phyloP scores from a whole-genome alignment of 2,888 invertebrate genomes.

The Poecilobothrus nobilitatus region DNA sequence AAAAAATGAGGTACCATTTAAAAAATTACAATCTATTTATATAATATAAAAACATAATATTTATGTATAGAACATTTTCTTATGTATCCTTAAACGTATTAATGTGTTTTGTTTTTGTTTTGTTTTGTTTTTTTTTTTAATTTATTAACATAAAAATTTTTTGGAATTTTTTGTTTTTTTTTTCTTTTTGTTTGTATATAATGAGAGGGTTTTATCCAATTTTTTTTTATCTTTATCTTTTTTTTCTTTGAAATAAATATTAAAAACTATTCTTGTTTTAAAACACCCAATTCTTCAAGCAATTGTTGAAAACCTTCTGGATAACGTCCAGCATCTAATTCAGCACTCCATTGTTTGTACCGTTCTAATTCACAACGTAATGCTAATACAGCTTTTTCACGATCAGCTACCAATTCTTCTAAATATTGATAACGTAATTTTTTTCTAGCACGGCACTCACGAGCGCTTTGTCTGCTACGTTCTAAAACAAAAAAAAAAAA shows the following conservation, averaged over 20 bases:
- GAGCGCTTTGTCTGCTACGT: constrained; percentile 91
- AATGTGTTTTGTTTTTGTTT: no score
- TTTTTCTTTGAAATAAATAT: constrained; percentile 5
- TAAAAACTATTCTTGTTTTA: constrained; percentile 54
- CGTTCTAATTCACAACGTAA: constrained; percentile 82
- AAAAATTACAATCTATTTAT: not conserved
- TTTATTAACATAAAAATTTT: not conserved
- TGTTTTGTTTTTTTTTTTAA: no score
- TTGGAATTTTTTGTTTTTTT: not conserved
- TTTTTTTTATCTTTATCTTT: no score
- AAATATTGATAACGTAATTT: constrained; percentile 94
- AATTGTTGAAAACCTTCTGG: constrained; percentile 71
- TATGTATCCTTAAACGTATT: no score
- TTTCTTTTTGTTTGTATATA: not conserved
- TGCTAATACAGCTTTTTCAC: constrained; percentile 84
- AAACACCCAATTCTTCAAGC: constrained; percentile 63
- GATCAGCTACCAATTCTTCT: constrained; percentile 86
- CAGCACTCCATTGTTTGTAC: constrained; percentile 73
- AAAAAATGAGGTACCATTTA: not conserved
- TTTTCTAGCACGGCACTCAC: constrained; percentile 94
- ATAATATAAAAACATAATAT: not conserved
- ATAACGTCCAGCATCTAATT: constrained; percentile 69
- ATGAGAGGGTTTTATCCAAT: not conserved
- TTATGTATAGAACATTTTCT: not conserved
- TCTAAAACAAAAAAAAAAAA: constrained; percentile 51